Percentiles rank a stretch among this genome's conserved stretches.
Conservation (phyloP, 2,797 vertebrate species). For the Pipistrellus kuhlii region DNA sequence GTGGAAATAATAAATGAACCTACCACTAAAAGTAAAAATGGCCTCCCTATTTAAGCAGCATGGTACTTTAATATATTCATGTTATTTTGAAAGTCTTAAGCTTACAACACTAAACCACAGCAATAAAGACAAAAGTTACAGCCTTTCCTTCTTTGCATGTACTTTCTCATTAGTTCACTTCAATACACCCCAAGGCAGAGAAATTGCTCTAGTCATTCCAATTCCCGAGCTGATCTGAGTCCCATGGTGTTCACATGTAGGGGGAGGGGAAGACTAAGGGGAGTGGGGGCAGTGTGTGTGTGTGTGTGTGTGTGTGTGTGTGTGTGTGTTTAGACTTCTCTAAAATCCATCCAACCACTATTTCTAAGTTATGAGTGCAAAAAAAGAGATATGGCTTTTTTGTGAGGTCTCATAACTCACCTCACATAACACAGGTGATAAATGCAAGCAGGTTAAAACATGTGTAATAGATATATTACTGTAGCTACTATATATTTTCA, state of each 20-base stretch:
- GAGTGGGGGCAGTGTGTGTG: background rate
- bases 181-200: background rate
- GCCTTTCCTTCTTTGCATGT: background rate
- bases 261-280: too few relatives aligned
- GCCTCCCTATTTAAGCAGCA: background rate
- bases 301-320: background rate
- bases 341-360: conserved; percentile 37
- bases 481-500: conserved; percentile 67
- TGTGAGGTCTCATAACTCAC: conserved; percentile 71
- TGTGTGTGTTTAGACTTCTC: background rate
- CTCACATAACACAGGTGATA: conserved; percentile 69
- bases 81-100: background rate
- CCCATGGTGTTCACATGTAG: background rate
- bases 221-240: background rate
- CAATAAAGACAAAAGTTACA: background rate
- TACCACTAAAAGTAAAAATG: conserved; percentile 31
- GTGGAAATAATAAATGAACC: background rate
- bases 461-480: conserved; percentile 59
- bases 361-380: conserved; percentile 73
- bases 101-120: background rate
- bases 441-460: conserved; percentile 71
- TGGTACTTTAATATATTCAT: background rate
- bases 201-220: background rate
- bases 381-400: background rate
- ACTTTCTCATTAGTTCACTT: conserved; percentile 1